Evolutionary conservation across 2,888 invertebrate species (phyloP).

Genomic region (Volucella inflata): DNA sequence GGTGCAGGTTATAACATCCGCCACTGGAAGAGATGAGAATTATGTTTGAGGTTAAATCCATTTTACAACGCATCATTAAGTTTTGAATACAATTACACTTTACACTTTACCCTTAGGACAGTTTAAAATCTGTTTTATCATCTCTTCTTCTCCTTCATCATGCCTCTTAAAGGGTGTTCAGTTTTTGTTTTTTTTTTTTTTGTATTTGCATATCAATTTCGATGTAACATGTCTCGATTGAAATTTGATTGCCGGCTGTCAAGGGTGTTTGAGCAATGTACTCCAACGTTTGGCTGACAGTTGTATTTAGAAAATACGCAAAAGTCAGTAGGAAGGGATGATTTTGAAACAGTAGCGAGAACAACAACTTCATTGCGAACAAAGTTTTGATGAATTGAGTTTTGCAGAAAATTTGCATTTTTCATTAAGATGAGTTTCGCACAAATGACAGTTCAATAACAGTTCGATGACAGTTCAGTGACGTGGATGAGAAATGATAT

Average conservation of each 20-base stretch:
- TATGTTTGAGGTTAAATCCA: constrained; percentile 71
- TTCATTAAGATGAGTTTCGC: constrained; percentile 31
- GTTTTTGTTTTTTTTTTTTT: constrained; percentile 16
- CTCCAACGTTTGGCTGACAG: constrained; percentile 7
- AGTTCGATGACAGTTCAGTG: constrained; percentile 57
- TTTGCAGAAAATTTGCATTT: constrained; percentile 48
- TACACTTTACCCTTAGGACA: constrained; percentile 27
- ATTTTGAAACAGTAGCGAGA: background rate
- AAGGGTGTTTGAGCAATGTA: background rate
- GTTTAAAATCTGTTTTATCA: constrained; percentile 10
- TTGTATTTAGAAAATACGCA: constrained; percentile 2
- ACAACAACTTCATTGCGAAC: constrained; percentile 50
- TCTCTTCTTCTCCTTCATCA: no score
- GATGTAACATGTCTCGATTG: constrained; percentile 57
- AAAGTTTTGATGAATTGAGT: constrained; percentile 47
- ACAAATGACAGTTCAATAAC: constrained; percentile 64
- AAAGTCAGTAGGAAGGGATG: background rate
- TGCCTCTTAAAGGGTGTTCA: constrained; percentile 2
- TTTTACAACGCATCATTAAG: constrained; percentile 74
- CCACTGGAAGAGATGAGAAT: constrained; percentile 26
- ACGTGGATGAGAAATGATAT: background rate
- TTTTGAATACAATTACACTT: constrained; percentile 70
- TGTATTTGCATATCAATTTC: constrained; percentile 65
- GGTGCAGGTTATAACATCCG: constrained; percentile 60
- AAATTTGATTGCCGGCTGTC: constrained; percentile 56